Base-by-base conservation (phyloP, 2,888 invertebrate genomes). In the Xanthostigma xanthostigma region DNA sequence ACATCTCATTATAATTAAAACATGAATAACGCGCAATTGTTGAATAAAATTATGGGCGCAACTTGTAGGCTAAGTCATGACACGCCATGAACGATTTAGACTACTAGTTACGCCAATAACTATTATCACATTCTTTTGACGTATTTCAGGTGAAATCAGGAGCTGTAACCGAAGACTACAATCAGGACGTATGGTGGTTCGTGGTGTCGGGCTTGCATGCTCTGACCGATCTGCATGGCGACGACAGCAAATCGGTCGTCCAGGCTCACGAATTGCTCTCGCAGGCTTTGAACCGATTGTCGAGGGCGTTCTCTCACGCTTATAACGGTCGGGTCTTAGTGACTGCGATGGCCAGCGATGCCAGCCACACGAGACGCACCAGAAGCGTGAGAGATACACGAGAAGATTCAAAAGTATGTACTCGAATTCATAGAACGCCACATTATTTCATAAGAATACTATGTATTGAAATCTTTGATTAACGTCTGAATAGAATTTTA, bases 111-210 rank as follows among this genome's bases (percentile, higher is more conserved):
- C n/a, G n/a, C n/a, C n/a, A n/a, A n/a, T n/a, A n/a, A n/a, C n/a
- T 17, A 17, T 27, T 27, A 6, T 6, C 2, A 3, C 17, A 17
- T 3, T 17, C 17, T 4, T 17, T 17, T 17, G 17, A 4, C 17
- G 10, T 34, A 12, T 48, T 50, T 36, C 55, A 75, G 75, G 59
- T 75, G 6, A 59, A 67, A 46, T 60, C 65, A 48, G 73, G 73
- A 40, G 68, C 62, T 1, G 61, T 76, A 8, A 63, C 64, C 44
- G 64, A 71, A 44, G 78, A 82, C 59, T 71, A 74, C 49, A 64
- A 73, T 44, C 71, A 80, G 44, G 81, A 82, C 62, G 71, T 80
- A 56, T 80, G 73, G 62, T 79, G 80, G 78, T 71, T 85, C 55
- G 75, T 78, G 51, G 68, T 81, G 54, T 66, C 71, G 40, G 74